Percentiles rank a stretch among this genome's conserved stretches.
Evolutionary conservation across 2,888 invertebrate genomes (phyloP).

Genomic region (Cosmorhoe ocellata): DNA sequence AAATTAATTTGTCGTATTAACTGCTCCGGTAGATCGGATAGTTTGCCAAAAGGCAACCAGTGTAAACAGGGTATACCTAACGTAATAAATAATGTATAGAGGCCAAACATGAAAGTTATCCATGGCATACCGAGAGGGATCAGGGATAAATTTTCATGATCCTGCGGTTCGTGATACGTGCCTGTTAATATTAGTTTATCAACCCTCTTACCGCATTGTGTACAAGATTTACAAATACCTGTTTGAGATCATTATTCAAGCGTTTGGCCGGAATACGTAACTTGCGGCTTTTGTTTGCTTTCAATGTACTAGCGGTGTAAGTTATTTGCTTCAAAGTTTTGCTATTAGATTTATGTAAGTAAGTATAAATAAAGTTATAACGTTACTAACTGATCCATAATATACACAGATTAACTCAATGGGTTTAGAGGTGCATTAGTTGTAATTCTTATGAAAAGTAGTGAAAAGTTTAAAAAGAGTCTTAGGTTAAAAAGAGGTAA

Average conservation of each 20-base stretch:
- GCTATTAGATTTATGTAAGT: not conserved
- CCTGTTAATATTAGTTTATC: slow-evolving; percentile 78
- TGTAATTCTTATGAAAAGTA: no score
- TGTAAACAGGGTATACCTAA: slow-evolving; percentile 71
- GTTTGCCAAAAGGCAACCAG: slow-evolving; percentile 64
- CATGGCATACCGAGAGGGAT: slow-evolving; percentile 67
- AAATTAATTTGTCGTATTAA: slow-evolving; percentile 60
- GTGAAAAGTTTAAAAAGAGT: no score
- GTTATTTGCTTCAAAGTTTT: slow-evolving; percentile 8
- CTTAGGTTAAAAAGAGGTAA: no score
- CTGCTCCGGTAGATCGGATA: slow-evolving; percentile 48
- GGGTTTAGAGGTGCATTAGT: no score
- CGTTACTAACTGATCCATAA: no score
- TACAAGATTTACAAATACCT: slow-evolving; percentile 64
- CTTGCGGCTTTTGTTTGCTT: slow-evolving; percentile 17
- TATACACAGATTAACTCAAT: no score
- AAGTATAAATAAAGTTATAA: not conserved
- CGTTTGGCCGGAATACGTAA: slow-evolving; percentile 38
- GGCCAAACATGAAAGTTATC: slow-evolving; percentile 74
- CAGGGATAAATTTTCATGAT: slow-evolving; percentile 77
- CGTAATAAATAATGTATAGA: slow-evolving; percentile 78
- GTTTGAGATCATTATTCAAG: slow-evolving; percentile 43
- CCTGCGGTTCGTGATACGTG: slow-evolving; percentile 76
- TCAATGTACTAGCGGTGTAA: not conserved
- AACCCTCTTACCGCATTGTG: slow-evolving; percentile 65